Evolutionary conservation across 2,888 invertebrate genomes (phyloP), one percentile per base, ranked within the genome.

Genomic region (Balanococcus diminutus): DNA sequence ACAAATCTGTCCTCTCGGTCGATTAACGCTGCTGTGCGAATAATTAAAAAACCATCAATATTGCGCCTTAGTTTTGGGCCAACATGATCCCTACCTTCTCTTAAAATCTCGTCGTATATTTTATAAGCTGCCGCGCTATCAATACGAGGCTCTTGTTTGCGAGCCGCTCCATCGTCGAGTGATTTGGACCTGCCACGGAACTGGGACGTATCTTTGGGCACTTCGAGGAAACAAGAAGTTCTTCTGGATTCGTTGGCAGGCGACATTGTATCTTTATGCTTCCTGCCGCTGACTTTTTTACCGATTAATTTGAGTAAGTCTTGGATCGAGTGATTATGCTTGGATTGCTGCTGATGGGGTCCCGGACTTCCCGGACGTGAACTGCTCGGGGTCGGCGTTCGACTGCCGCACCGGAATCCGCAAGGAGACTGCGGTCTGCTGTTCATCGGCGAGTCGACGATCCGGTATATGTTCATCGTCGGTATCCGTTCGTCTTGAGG

Each of bases 111-210:
- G 88, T 96, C 95, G 90, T 93, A 96, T 89, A 96, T 95, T 89
- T 93, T 92, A 89, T 96, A 96, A 5, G 95, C 96, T 9, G 95
- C 92, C 84, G 94, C 95, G 89, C 95, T 95, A 89, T 96, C 96
- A 16, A 87, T 56, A 25, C 83, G 67, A 14, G 81, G 72, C 32
- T 83, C 28, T 87, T 92, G 90, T 87, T 91, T 92, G 67, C 87
- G 87, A 36, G 88, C 91, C 90, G 92, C 92, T 4, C 90, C 90
- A 51, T 92, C 92, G 89, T 96, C 96, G 88, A 96, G 91, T 82
- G 95, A 95, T 89, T 95, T 95, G 67, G 95, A 95, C 81, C 96
- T 92, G 79, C 92, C 93, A 22, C 96, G 92, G 89, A 95, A 96
- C 88, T 94, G 94, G 56, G 93, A 93, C 83, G 91, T 90, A 51